phyloP scores from a whole-genome alignment of 2,113 vertebrate genomes.

The Oncorhynchus kisutch region DNA sequence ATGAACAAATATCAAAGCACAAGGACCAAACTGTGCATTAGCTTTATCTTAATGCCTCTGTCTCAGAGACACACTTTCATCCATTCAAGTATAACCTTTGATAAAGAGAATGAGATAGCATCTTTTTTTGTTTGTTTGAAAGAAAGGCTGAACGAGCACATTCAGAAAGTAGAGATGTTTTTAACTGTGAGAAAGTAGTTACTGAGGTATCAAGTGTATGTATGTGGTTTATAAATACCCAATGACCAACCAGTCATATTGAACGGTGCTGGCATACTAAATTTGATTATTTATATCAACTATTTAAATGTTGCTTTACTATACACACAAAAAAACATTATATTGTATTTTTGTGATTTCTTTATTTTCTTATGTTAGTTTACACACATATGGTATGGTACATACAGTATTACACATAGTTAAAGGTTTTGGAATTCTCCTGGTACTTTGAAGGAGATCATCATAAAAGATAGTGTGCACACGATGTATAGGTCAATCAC shows the following conservation, averaged over 20 bases:
- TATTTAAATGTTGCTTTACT: not conserved
- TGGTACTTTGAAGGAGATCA: constrained; percentile 10
- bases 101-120: not conserved
- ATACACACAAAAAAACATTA: not conserved
- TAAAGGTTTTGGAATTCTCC: not conserved
- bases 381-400: constrained; percentile 36
- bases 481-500: constrained; percentile 27
- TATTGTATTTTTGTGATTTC: constrained; percentile 24
- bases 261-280: not conserved
- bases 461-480: constrained; percentile 42
- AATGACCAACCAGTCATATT: not conserved
- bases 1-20: not conserved
- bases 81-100: not conserved
- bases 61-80: not conserved
- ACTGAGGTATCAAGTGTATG: not conserved
- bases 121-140: not conserved
- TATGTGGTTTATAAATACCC: not conserved
- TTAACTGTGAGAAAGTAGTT: not conserved
- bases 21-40: not conserved
- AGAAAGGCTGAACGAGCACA: not conserved
- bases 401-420: constrained; percentile 2
- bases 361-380: not conserved
- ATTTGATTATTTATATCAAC: not conserved
- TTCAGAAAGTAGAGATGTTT: not conserved
- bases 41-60: not conserved